Percentiles rank a stretch among this genome's conserved stretches.
Conservation (phyloP, 2,113 vertebrate genomes). For the Cyphomyrus discorhynchus region DNA sequence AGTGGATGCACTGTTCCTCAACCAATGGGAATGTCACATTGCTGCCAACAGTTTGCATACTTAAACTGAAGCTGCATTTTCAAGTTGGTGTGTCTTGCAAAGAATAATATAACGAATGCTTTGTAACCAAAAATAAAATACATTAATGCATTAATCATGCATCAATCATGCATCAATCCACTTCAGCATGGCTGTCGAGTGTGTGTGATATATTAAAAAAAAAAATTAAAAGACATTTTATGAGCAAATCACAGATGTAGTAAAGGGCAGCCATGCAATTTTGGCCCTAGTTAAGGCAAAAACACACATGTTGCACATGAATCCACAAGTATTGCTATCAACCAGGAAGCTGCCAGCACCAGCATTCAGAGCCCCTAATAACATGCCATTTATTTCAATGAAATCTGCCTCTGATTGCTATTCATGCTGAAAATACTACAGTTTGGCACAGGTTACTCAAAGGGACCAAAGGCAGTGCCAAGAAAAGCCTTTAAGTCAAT, state of each 20-base stretch:
- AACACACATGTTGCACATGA: not conserved
- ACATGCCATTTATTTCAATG: not conserved
- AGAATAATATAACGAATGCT: not conserved
- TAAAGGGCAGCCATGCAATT: not conserved
- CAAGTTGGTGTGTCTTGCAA: not conserved
- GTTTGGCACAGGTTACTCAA: constrained; percentile 27
- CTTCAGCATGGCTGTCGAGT: not conserved
- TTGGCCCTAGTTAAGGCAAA: not conserved
- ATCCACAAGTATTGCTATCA: not conserved
- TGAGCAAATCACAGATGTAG: not conserved
- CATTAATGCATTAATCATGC: not conserved
- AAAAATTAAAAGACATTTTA: not conserved
- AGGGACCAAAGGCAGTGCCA: constrained; percentile 31
- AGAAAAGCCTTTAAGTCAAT: constrained; percentile 30
- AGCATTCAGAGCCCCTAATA: not conserved
- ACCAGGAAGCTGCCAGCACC: not conserved
- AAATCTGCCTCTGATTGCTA: not conserved
- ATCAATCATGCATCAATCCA: not conserved
- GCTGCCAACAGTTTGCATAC: not conserved
- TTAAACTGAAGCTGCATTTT: not conserved
- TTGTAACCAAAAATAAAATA: not conserved
- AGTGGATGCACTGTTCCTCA: not conserved
- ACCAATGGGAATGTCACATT: not conserved
- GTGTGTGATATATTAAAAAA: not conserved
- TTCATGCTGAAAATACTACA: not conserved